Base-by-base conservation (phyloP, 2,797 vertebrate genomes). In the Cyclopterus lumpus region DNA sequence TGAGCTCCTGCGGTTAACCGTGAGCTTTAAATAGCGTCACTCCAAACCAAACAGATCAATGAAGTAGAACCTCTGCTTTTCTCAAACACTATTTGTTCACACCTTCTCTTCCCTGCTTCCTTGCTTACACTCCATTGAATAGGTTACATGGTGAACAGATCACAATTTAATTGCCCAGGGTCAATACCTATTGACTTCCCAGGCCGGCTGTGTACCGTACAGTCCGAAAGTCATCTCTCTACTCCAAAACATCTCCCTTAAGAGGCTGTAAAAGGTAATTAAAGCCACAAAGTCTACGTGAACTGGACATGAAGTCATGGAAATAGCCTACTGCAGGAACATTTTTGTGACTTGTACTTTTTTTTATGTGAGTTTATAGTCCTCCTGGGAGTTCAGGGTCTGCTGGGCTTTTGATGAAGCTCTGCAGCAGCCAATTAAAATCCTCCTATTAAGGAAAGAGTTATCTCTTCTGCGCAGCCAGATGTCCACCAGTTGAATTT, bases 401-500 rank as follows among this genome's bases (percentile, higher is more conserved):
- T 91, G 80, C 84, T 91, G 82, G 81, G 83, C 90, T 92, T 92
- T 90, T 92, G 87, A 93, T 92, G 86, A 92, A 77, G 77, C 88
- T 89, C 87, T 69, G 83, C 80, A 85, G 82, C 86, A 89, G 83
- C 90, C 88, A 92, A 92, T 92, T 92, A 92, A 92, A 92, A 88
- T 49, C 81, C 77, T 84, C 88, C 88, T 87, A 86, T 89, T 90
- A 92, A 86, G 80, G 66, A 72, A 79, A 86, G 87, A 90, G 89
- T 91, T 92, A 91, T 92, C 85, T 91, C 86, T 64, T 72, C 73
- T 67, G 80, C 76, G 40, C 86, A 89, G 87, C 90, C 91, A 92
- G 91, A 93, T 92, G 92, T 93, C 91, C 89, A 92, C 90, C 79
- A 87, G 88, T 89, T 89, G 90, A 85, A 75, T 91, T 83, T 69